These are phyloP conservation scores for Dendrolimus pini DNA, from an alignment of 2,888 invertebrate genomes.

Conservation along the genomic window DNA sequence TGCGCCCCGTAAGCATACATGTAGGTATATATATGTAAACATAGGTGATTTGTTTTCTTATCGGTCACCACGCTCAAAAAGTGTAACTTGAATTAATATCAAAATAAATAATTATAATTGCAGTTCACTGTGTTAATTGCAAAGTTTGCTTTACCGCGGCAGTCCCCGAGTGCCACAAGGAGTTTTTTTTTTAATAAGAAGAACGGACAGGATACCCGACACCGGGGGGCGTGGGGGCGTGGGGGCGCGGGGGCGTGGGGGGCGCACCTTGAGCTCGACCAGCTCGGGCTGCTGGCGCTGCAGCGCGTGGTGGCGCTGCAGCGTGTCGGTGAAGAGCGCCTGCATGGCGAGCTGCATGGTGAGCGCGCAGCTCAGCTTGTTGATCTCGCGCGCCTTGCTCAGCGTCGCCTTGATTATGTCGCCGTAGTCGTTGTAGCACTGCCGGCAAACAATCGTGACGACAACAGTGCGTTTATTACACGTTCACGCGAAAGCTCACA, in stretches of 20 bases:
- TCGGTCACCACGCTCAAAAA: too few relatives aligned
- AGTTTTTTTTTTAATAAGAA: too few relatives aligned
- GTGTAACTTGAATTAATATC: too few relatives aligned
- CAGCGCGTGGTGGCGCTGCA: conserved; percentile 55
- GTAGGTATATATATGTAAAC: too few relatives aligned
- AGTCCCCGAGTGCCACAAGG: too few relatives aligned
- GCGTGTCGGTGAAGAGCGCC: conserved; percentile 88
- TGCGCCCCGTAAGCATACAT: too few relatives aligned
- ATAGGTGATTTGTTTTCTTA: too few relatives aligned
- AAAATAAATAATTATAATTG: too few relatives aligned
- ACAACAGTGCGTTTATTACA: background rate
- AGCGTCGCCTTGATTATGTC: conserved; percentile 98
- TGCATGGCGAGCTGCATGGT: conserved; percentile 96
- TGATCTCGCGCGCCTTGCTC: conserved; percentile 97
- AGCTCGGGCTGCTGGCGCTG: conserved; percentile 88
- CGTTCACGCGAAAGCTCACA: background rate
- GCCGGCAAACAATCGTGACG: conserved; percentile 8
- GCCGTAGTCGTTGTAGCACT: conserved; percentile 98
- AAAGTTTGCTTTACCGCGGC: too few relatives aligned
- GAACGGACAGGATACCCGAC: too few relatives aligned
- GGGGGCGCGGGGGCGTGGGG: background rate
- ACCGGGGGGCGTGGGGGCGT: too few relatives aligned
- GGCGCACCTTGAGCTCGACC: conserved; percentile 87
- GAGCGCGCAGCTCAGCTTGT: conserved; percentile 96
- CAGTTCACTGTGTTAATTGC: too few relatives aligned